Evolutionary conservation across 1,140 invertebrate genomes (phyloP), one percentile per base, ranked within the genome.

Genomic region (Trichoplusia ni): DNA sequence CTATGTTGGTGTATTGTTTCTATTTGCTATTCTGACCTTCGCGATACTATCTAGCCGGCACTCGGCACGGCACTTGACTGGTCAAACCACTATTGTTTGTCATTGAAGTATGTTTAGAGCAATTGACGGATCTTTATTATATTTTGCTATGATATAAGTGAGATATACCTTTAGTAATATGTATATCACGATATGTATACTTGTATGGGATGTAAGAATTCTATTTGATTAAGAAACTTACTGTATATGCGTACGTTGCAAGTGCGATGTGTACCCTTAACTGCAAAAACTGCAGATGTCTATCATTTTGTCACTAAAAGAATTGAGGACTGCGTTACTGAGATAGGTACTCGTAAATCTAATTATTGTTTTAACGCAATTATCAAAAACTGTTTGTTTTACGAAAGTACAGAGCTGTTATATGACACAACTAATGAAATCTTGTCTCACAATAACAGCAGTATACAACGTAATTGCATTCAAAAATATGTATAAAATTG

Each of bases 61-160:
- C 9, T 47, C 13, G 1, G 54, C 11, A 33, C 37, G 37, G 38
- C 51, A 42, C 59, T 37, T 29, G 27, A 63, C 61, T 53, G 35
- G 61, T 63, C 61, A 11, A 35, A 63, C 61, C 11, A 44, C 61
- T 63, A 63, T 63, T 64, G 51, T 64, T 58, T 40, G 31, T 42
- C 25, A 58, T 42, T 58, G 54, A 58, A 27, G 3, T 56, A 4
- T 51, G 40, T 19, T 21, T 42, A 42, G 40, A 23, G 19, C 13
- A 19, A 51, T 51, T 11, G 18, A 35, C n/a, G n/a, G n/a, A n/a
- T n/a, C n/a, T n/a, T n/a, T n/a, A n/a, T n/a, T n/a, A n/a, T n/a
- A n/a, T n/a, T n/a, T n/a, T n/a, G n/a, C n/a, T n/a, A n/a, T n/a
- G n/a, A n/a, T n/a, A n/a, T n/a, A n/a, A n/a, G n/a, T n/a, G n/a